A percentile compares a stretch with the other conserved stretches of the same genome.
Evolutionary conservation across 2,113 vertebrate species (phyloP).

Genomic region (Pterocles burchelli): DNA sequence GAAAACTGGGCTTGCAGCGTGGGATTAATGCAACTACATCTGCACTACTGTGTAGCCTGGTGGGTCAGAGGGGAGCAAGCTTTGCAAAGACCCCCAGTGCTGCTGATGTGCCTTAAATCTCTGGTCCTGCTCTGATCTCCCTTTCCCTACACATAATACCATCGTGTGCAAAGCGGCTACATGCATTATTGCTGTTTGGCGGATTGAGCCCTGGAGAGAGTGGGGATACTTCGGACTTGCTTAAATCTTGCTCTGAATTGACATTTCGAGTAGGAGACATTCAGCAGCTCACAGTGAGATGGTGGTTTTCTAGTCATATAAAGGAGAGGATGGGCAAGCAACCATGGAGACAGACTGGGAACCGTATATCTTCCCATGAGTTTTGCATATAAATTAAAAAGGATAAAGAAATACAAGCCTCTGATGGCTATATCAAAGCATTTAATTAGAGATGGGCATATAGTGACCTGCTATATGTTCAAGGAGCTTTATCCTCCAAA

Average conservation of each 20-base stretch:
- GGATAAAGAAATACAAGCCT: background rate
- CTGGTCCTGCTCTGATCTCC: background rate
- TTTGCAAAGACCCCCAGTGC: background rate
- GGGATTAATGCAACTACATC: background rate
- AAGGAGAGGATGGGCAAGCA: rapidly evolving
- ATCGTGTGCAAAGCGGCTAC: background rate
- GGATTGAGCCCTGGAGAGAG: background rate
- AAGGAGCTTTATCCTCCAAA: background rate
- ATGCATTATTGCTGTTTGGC: background rate
- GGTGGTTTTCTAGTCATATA: background rate
- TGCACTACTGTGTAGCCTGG: no score
- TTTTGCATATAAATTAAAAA: background rate
- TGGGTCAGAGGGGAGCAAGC: background rate
- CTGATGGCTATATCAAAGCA: background rate
- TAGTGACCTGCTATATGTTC: rapidly evolving
- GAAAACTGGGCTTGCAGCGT: background rate
- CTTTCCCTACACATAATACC: background rate
- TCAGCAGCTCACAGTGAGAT: background rate
- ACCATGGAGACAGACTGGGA: background rate
- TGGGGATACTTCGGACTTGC: background rate
- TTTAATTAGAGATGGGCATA: background rate
- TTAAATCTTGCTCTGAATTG: background rate
- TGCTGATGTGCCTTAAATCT: no score
- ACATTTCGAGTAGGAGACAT: background rate
- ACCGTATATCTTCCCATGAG: rapidly evolving